Evolutionary conservation across 2,797 vertebrate species (phyloP), one percentile per base, ranked within the genome.

Genomic region (Eleutherodactylus coqui): DNA sequence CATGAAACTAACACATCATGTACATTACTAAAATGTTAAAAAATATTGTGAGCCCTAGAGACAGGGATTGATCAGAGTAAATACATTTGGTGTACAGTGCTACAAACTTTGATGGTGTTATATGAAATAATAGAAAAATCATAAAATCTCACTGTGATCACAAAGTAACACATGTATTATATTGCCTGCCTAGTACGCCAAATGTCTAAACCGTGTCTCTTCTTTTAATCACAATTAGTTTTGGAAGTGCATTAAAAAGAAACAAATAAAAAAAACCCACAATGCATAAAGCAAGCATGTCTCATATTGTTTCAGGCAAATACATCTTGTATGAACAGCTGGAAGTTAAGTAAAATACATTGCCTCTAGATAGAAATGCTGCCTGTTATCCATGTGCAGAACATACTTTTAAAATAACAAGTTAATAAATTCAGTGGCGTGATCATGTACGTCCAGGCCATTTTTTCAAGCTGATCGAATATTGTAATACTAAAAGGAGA

Each of bases 311-410:
- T 75, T 47, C 29, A 51, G 45, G 73, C 43, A 75, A 47, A 17
- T 70, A 41, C 36, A 70, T 41, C 36, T 70, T 70, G 67, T 55
- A 77, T 53, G 27, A 55, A 77, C 75, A 49, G 51, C 75, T 51
- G 75, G 34, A 77, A 53, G 49, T 51, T 17, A 77, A 77, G 27
- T 47, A 75, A 29, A 75, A 75, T 47, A 75, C 21, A 41, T 70
- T 70, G 67, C 67, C 67, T 70, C 19, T n/a, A 70, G 67, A 13
- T 1, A 21, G 67, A 70, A 41, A 24, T 21, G 21, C 67, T 70
- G 67, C 36, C 19, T 70, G 67, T n/a, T 70, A 4, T 69, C 13
- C 29, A 38, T 38, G 60, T 64, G 60, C 9, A 64, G 24, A 32
- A 32, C 60, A 64, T 64, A 64, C 29, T 64, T 32, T 64, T 64